Conservation (phyloP, 2,113 vertebrate species). For the Chamaetylas fuelleborni region DNA sequence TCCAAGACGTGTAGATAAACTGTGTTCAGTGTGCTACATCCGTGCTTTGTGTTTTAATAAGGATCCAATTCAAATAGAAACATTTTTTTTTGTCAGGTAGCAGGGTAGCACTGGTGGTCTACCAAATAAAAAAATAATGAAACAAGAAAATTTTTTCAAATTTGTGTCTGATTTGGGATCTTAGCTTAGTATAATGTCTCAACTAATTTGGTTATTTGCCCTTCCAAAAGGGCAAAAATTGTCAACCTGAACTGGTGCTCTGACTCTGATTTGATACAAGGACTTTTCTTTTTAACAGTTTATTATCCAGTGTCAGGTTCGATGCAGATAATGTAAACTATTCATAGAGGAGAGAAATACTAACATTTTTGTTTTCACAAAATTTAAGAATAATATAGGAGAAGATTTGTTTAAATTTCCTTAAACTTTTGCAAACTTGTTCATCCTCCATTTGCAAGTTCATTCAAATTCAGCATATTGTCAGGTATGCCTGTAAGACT, state of each 20-base stretch:
- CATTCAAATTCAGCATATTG: background rate
- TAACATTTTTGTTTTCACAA: background rate
- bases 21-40: background rate
- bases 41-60: background rate
- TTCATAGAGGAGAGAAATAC: background rate
- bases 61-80: background rate
- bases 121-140: background rate
- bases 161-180: background rate
- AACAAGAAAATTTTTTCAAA: background rate
- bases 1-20: background rate
- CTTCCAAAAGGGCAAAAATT: background rate
- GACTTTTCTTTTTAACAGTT: background rate
- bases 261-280: background rate
- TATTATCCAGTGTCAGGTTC: background rate
- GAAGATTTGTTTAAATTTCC: background rate
- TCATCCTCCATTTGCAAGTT: background rate
- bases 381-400: background rate
- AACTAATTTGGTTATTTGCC: rapidly evolving
- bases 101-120: rapidly evolving
- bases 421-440: background rate
- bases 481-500: background rate
- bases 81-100: background rate
- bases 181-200: background rate
- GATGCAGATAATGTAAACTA: background rate
- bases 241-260: background rate